Evolutionary conservation across 1,140 invertebrate species (phyloP).

Genomic region (Trichoplusia ni): DNA sequence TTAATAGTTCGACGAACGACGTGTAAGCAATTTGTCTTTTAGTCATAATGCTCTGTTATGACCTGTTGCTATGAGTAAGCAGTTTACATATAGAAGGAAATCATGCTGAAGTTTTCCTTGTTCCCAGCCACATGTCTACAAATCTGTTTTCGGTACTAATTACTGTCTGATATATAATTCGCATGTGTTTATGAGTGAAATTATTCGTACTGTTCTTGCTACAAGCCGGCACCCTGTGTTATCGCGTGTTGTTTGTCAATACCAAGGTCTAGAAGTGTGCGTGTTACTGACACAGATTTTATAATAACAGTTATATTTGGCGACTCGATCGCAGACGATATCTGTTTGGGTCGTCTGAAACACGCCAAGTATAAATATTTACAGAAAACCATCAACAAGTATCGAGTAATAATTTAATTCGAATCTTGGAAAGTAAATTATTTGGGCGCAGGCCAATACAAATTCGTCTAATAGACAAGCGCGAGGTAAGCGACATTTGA

Average conservation of each 20-base stretch:
- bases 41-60: too few species aligned
- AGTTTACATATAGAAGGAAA: background rate
- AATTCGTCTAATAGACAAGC: conserved; percentile 54
- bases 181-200: too few species aligned
- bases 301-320: background rate
- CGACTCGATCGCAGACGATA: background rate
- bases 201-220: too few species aligned
- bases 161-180: too few species aligned
- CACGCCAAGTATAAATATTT: conserved; percentile 47
- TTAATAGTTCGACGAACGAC: too few species aligned
- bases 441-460: conserved; percentile 69
- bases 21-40: too few species aligned
- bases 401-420: conserved; percentile 18
- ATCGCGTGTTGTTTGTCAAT: background rate
- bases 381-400: conserved; percentile 28
- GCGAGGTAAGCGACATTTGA: conserved; percentile 70
- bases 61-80: background rate
- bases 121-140: background rate
- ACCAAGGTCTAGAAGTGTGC: background rate
- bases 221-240: too few species aligned
- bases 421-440: conserved; percentile 56
- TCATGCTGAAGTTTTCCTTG: background rate
- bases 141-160: too few species aligned
- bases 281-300: background rate
- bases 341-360: conserved; percentile 12